phyloP scores from a whole-genome alignment of 2,888 invertebrate species.

The Aphodius granarius region DNA sequence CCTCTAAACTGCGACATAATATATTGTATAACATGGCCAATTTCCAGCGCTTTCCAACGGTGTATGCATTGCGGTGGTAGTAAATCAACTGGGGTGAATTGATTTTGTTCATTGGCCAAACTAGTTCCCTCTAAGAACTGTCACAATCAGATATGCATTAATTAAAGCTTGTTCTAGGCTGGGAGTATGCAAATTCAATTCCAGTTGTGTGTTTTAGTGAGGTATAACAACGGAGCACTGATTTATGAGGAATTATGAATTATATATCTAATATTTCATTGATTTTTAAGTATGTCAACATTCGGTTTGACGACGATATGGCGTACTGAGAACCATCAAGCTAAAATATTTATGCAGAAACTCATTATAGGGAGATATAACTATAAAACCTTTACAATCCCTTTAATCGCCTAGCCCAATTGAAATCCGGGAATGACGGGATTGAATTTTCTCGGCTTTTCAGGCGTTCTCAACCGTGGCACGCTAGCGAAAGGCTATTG shows the following conservation, averaged over 20 bases:
- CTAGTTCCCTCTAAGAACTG: neutral
- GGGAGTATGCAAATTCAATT: neutral
- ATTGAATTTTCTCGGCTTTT: neutral
- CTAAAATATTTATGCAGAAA: neutral
- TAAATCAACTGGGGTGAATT: slow-evolving; percentile 3
- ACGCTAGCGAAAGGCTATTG: neutral
- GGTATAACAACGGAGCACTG: neutral
- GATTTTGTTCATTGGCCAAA: slow-evolving; percentile 12
- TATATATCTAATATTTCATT: no score
- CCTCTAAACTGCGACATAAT: neutral
- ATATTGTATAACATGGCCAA: neutral
- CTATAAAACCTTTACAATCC: neutral
- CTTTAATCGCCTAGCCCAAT: neutral
- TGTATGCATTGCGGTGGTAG: slow-evolving; percentile 4
- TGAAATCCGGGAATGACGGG: neutral
- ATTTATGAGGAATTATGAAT: neutral
- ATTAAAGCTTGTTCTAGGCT: neutral
- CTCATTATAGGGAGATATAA: neutral
- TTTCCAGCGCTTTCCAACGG: neutral
- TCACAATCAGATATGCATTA: neutral
- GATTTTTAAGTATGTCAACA: no score
- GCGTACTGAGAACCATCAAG: no score
- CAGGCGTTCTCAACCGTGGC: neutral
- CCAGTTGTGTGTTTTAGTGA: neutral
- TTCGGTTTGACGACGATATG: no score